These are phyloP conservation scores for Euplexia lucipara DNA, from an alignment of 2,888 invertebrate species.

Conservation along the genomic window DNA sequence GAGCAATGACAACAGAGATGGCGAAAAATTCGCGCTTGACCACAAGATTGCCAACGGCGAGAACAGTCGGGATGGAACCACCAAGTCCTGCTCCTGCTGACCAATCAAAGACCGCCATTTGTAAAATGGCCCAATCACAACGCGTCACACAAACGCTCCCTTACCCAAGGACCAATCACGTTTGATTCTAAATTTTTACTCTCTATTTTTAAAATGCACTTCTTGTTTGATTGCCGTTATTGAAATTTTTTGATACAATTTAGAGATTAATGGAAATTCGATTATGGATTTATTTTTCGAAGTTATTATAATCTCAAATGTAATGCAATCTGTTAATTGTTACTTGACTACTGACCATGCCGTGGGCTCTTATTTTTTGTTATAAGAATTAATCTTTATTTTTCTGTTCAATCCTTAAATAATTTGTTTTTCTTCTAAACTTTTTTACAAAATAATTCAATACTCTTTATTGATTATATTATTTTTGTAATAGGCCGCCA, in stretches of 20 bases:
- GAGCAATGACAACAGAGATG: constrained; percentile 93
- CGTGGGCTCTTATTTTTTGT: constrained; percentile 20
- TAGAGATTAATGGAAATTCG: constrained; percentile 31
- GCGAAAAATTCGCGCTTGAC: constrained; percentile 93
- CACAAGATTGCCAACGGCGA: constrained; percentile 89
- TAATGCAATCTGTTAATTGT: constrained; percentile 11
- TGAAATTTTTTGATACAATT: constrained; percentile 10
- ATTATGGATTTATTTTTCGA: constrained; percentile 23
- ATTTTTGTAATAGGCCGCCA: constrained; percentile 47
- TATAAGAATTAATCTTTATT: constrained; percentile 45
- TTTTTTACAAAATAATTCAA: constrained; percentile 50
- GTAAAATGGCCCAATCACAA: constrained; percentile 66
- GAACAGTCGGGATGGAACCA: constrained; percentile 81
- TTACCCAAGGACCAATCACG: constrained; percentile 55
- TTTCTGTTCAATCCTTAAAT: constrained; percentile 39
- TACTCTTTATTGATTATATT: constrained; percentile 42
- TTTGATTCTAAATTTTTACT: constrained; percentile 61
- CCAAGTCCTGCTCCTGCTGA: constrained; percentile 92
- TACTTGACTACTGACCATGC: constrained; percentile 14
- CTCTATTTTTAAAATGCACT: constrained; percentile 53
- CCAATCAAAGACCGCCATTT: constrained; percentile 74
- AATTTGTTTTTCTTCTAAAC: constrained; percentile 36
- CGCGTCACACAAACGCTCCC: constrained; percentile 56
- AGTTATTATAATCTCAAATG: constrained; percentile 26
- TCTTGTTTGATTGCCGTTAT: constrained; percentile 39